Evolutionary conservation across 2,113 vertebrate genomes (phyloP).

Genomic region (Platanista minor): DNA sequence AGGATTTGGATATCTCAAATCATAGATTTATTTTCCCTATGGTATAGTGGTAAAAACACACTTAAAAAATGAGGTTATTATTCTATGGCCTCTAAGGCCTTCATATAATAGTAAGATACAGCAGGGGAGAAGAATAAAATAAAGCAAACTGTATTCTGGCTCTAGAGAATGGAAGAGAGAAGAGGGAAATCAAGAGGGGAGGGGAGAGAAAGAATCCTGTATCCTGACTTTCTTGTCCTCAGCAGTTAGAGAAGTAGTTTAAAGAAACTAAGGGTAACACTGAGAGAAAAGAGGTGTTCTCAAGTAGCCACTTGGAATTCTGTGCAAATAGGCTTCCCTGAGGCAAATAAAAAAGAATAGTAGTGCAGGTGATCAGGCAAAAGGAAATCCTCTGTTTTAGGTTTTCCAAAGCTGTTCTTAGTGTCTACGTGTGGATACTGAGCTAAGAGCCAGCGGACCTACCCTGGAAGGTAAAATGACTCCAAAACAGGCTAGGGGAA

Average conservation of each 20-base stretch:
- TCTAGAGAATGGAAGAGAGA: not conserved
- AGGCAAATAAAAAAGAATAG: not conserved
- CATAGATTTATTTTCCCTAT: not conserved
- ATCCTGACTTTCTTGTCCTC: not conserved
- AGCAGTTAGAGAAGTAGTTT: not conserved
- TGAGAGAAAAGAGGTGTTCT: not conserved
- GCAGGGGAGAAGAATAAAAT: not conserved
- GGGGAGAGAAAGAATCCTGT: not conserved
- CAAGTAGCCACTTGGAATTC: not conserved
- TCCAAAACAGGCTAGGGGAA: not conserved
- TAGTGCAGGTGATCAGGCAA: not conserved
- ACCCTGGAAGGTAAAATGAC: accelerated
- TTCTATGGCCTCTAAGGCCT: not conserved
- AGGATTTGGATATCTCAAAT: not conserved
- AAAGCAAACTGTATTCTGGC: not conserved
- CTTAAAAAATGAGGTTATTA: not conserved
- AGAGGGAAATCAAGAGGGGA: not conserved
- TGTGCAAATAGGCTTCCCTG: not conserved
- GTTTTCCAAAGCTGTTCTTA: not conserved
- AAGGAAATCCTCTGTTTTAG: not conserved
- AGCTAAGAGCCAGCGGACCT: not conserved
- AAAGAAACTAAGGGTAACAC: not conserved
- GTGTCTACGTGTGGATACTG: not conserved
- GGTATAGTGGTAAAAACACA: not conserved
- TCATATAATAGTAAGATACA: not conserved